A percentile compares a stretch with the other conserved stretches of the same genome.
Evolutionary conservation across 2,888 invertebrate species (phyloP).

Genomic region (Dolichopus griseipennis): DNA sequence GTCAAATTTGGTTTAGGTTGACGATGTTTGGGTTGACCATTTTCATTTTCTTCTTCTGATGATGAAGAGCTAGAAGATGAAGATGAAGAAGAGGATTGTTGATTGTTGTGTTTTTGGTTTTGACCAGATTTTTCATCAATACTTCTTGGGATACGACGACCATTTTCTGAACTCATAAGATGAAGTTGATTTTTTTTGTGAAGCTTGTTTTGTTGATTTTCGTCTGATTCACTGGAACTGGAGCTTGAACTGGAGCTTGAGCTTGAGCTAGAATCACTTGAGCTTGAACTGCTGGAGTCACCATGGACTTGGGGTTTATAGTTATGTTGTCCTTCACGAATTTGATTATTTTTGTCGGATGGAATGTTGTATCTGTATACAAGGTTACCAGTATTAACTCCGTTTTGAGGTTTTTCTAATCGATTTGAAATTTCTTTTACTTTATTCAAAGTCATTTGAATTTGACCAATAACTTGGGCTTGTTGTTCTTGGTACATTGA

Average conservation of each 20-base stretch:
- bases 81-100: conserved; percentile 20
- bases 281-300: conserved; percentile 14
- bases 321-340: conserved; percentile 17
- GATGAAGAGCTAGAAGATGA: conserved; percentile 22
- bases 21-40: conserved; percentile 14
- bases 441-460: conserved; percentile 48
- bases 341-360: conserved; percentile 30
- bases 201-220: conserved; percentile 13
- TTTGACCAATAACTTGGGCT: conserved; percentile 53
- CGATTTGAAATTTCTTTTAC: conserved; percentile 22
- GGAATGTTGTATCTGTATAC: conserved; percentile 48
- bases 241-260: conserved; percentile 23
- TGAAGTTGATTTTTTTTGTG: conserved; percentile 14
- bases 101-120: conserved; percentile 15
- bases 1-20: conserved; percentile 36
- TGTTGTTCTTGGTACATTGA: conserved; percentile 51
- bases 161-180: background rate
- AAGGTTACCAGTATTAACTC: conserved; percentile 46
- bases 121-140: background rate
- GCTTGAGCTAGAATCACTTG: conserved; percentile 22
- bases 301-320: background rate
- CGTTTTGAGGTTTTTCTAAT: conserved; percentile 43
- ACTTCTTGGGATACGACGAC: background rate
- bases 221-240: conserved; percentile 16
- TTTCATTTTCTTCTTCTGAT: conserved; percentile 19